Base-by-base conservation (phyloP, 2,888 invertebrate genomes). In the Acanthosepion lycidas region DNA sequence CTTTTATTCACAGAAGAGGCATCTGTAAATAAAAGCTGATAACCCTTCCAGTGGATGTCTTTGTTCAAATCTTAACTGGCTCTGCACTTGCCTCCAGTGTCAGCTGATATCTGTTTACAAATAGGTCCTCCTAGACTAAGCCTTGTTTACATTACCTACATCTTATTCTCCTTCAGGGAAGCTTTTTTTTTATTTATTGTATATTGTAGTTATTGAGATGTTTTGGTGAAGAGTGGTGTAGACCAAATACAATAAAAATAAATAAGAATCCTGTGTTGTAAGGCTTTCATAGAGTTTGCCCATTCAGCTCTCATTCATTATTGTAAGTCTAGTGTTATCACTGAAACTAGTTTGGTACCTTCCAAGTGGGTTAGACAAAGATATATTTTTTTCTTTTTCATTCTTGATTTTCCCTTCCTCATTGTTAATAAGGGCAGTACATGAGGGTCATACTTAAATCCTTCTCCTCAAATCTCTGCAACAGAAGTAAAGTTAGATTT, bases 1-100 rank as follows among this genome's bases (percentile, higher is more conserved):
- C 78, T n/a, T 78, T 78, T 78, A n/a, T 78, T 78, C 78, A n/a
- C n/a, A 78, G 78, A n/a, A 78, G 78, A 78, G 78, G 78, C n/a
- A 78, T 78, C 78, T 78, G 78, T 78, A 78, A 78, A 78, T 78
- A 78, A 78, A 78, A 33, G n/a, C 78, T 78, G 78, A 78, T 78
- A 78, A 78, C n/a, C 78, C 78, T 78, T 78, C 78, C 78, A 78
- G n/a, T 78, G 78, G 78, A 9, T 18, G 78, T n/a, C 78, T 78
- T 78, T 78, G 78, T 78, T 78, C 78, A n/a, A n/a, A 78, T 78
- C n/a, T 78, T n/a, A 78, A 78, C 78, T 78, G 78, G 78, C n/a
- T 59, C 78, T 78, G 78, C 18, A 78, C 15, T 78, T 78, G 78
- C 78, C 78, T 78, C 78, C n/a, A 78, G 78, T 78, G n/a, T 78